These are phyloP conservation scores for Orbicella faveolata DNA, from an alignment of 64 coral and sea anemone species.

Conservation along the genomic window DNA sequence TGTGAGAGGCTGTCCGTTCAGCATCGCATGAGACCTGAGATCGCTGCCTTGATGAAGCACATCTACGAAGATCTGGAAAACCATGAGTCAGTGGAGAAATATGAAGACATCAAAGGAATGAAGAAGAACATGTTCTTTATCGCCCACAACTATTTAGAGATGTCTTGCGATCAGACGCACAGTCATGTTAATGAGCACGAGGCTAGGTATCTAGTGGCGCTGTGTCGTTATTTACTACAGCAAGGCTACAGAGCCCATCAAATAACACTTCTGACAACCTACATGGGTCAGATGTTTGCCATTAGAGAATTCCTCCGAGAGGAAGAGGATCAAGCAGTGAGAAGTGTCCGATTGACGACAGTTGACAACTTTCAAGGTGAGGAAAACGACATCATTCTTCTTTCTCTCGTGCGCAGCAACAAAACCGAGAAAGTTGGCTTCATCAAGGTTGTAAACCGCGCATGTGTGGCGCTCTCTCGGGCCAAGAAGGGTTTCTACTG, in stretches of 20 bases:
- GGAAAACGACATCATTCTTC: constrained; percentile 86
- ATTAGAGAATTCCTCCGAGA: constrained; percentile 36
- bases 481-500: constrained; percentile 83
- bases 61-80: constrained; percentile 79
- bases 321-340: neutral
- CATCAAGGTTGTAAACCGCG: constrained; percentile 70
- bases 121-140: constrained; percentile 82
- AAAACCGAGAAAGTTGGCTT: constrained; percentile 63
- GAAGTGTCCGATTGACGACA: constrained; percentile 56
- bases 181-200: constrained; percentile 81
- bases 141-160: constrained; percentile 51
- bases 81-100: constrained; percentile 48
- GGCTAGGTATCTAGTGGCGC: constrained; percentile 55
- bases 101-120: constrained; percentile 74
- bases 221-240: constrained; percentile 71
- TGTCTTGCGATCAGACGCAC: constrained; percentile 42
- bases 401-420: constrained; percentile 93
- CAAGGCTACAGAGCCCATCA: constrained; percentile 66
- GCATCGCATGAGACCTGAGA: constrained; percentile 92
- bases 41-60: constrained; percentile 63
- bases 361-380: constrained; percentile 94
- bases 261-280: constrained; percentile 85
- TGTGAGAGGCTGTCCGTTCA: constrained; percentile 66
- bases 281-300: constrained; percentile 80
- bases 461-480: constrained; percentile 88